Base-by-base conservation (phyloP, 2,888 invertebrate species). In the Calliphora vomitoria region DNA sequence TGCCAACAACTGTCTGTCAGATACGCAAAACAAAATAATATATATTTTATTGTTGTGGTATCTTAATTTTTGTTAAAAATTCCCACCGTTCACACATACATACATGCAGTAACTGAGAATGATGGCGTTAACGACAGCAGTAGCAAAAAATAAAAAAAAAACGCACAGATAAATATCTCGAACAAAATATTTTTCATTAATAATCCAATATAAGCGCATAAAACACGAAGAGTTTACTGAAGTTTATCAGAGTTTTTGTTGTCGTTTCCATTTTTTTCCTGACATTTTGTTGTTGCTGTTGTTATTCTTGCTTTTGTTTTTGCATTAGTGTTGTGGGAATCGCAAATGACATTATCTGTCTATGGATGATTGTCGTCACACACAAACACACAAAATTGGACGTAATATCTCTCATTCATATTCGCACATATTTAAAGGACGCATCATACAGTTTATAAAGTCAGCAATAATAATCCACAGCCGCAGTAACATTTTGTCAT, bases 281-380 rank as follows among this genome's bases (percentile, higher is more conserved):
- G n/a, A n/a, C n/a, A n/a, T 18, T 66, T 55, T 44, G 35, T 75
- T 78, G 25, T 50, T 25, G 20, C n/a, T 47, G 20, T 8, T 20
- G 41, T 41, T 75, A 47, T 50, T 66, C 62, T 64, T 75, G n/a
- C 25, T 62, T 55, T 71, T 53, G 71, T 41, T 50, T 69, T 62
- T 78, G 74, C 82, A 82, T 75, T 82, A 55, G 44, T 68, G 62
- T 68, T 82, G 64, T 86, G 74, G 82, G 82, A 82, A 82, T 75
- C 62, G n/a, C 41, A 82, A 85, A 82, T 81, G 66, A 82, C 75
- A 81, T 85, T 82, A 82, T 75, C 82, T 75, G 75, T 85, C 83
- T 78, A 60, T 79, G 50, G 58, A 60, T 60, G 78, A 79, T 68
- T 72, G 58, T 79, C 62, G 58, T 20, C 60, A 74, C 20, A 72